Percentiles rank a stretch among this genome's conserved stretches.
These are phyloP conservation scores for Lampris megalopsis DNA, from an alignment of 2,113 vertebrate genomes.

Conservation along the genomic window DNA sequence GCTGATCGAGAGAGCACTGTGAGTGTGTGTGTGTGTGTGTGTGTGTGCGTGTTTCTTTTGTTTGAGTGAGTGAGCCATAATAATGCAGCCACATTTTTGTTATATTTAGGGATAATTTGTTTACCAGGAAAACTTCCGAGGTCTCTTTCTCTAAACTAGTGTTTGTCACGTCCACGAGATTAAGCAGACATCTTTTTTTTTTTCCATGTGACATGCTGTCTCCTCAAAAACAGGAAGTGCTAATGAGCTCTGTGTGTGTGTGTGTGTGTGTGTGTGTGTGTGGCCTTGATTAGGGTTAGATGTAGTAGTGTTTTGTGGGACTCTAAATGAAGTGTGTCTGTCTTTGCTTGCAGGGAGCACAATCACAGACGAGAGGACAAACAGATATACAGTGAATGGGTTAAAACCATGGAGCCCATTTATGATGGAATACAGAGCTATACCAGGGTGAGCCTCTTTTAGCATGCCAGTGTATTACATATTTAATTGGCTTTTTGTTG, in stretches of 20 bases:
- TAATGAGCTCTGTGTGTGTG: neutral
- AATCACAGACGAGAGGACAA: slow-evolving; percentile 62
- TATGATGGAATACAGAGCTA: slow-evolving; percentile 57
- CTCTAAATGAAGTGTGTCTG: neutral
- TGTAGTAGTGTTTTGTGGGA: no score
- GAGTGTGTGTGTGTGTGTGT: slow-evolving; percentile 41
- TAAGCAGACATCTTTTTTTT: no score
- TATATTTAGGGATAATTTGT: no score
- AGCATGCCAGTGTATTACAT: neutral
- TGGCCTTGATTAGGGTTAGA: neutral
- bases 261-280: neutral
- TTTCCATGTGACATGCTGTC: no score
- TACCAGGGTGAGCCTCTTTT: slow-evolving; percentile 62
- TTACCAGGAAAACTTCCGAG: no score
- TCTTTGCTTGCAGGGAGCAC: slow-evolving; percentile 61
- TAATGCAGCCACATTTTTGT: no score
- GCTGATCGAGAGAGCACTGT: slow-evolving; percentile 78
- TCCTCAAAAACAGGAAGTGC: no score
- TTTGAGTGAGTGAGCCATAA: no score
- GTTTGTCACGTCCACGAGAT: no score
- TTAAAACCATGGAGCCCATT: slow-evolving; percentile 74
- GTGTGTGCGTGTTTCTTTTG: neutral
- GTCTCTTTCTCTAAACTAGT: no score
- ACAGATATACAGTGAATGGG: slow-evolving; percentile 65
- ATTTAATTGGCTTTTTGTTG: neutral